phyloP scores from a whole-genome alignment of 2,888 invertebrate genomes.

The Drosophila rellima region DNA sequence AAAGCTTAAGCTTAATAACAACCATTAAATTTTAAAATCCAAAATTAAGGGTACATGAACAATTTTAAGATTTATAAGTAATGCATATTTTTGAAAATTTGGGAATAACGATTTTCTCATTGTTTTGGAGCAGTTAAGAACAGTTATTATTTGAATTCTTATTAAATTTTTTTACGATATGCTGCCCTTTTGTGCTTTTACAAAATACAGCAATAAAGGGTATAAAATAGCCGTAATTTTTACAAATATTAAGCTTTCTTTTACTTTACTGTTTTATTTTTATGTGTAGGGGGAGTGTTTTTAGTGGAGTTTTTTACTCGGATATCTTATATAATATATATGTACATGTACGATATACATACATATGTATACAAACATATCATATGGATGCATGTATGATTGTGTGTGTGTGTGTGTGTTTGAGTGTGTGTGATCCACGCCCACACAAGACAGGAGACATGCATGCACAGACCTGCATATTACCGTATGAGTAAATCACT shows the following conservation, averaged over 20 bases:
- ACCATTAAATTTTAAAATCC: no score
- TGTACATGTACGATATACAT: conserved; percentile 9
- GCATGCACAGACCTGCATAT: conserved; percentile 53
- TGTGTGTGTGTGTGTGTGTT: conserved; percentile 4
- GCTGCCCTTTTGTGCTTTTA: background rate
- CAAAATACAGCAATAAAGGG: background rate
- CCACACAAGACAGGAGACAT: conserved; percentile 32
- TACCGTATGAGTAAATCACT: conserved; percentile 68
- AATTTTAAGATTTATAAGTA: no score
- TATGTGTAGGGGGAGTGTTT: conserved; percentile 26
- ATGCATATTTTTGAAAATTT: no score
- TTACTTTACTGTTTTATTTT: conserved; percentile 35
- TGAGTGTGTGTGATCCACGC: conserved; percentile 18
- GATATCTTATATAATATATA: conserved; percentile 36
- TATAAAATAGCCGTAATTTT: conserved; percentile 12
- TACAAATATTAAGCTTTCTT: background rate
- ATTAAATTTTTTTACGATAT: background rate
- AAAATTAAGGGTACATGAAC: no score
- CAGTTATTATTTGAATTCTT: background rate
- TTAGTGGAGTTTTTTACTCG: conserved; percentile 26
- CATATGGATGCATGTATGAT: background rate
- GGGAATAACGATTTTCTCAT: no score
- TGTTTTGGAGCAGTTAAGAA: no score
- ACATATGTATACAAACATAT: conserved; percentile 5
- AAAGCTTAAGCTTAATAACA: no score